Conservation (phyloP, 2,113 vertebrate species). For the Gambusia holbrooki region DNA sequence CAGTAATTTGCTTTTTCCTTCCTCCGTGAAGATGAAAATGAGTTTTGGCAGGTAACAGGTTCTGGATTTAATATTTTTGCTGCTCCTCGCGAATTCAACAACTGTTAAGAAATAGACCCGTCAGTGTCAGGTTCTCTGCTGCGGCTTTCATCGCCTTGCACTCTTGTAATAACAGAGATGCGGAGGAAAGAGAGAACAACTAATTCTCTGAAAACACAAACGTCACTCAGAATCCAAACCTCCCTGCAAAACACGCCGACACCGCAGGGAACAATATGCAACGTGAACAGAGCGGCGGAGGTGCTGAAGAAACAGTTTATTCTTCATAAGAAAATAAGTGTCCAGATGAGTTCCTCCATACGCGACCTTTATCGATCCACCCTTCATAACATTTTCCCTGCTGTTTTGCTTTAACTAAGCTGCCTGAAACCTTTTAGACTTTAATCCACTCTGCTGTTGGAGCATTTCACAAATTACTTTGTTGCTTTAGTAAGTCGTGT, state of each 20-base stretch:
- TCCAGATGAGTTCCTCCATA: not conserved
- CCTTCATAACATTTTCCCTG: not conserved
- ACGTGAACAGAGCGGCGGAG: not conserved
- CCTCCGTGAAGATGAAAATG: constrained; percentile 29
- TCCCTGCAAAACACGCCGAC: not conserved
- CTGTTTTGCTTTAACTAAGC: not conserved
- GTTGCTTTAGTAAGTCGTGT: not conserved
- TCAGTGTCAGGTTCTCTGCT: constrained; percentile 33
- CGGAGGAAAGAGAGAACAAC: constrained; percentile 41
- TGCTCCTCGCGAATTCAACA: constrained; percentile 42
- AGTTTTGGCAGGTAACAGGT: constrained; percentile 50
- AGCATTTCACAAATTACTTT: constrained; percentile 1
- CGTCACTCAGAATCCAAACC: constrained; percentile 32
- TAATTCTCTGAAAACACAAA: constrained; percentile 30
- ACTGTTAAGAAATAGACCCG: constrained; percentile 47
- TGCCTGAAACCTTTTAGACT: not conserved
- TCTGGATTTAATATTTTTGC: constrained; percentile 45
- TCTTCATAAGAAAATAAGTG: not conserved
- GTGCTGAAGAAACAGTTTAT: no score
- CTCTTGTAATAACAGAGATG: constrained; percentile 25
- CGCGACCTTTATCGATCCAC: not conserved
- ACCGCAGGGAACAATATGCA: not conserved
- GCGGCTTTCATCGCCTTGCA: constrained; percentile 15
- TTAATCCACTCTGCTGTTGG: not conserved
- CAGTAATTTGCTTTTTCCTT: constrained; percentile 5